phyloP scores from a whole-genome alignment of 2,888 invertebrate genomes.

The Polylopha cassiicola region DNA sequence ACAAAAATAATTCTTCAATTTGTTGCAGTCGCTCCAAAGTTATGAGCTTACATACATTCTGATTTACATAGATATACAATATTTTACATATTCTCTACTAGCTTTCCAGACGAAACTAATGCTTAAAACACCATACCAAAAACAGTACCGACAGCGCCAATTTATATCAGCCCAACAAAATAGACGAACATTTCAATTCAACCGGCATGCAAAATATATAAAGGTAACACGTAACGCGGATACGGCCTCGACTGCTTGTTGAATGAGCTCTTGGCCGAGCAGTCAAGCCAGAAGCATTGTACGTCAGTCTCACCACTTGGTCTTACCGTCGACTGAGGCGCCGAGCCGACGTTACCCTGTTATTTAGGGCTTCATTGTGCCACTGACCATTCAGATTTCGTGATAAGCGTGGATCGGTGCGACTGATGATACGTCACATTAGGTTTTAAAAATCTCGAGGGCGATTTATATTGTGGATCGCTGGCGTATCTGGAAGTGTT shows the following conservation, averaged over 20 bases:
- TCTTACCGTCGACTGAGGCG: slow-evolving; percentile 61
- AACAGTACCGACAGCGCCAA: slow-evolving; percentile 2
- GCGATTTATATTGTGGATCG: slow-evolving; percentile 10
- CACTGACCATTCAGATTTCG: slow-evolving; percentile 59
- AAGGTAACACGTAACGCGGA: slow-evolving; percentile 50
- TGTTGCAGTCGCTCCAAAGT: no score
- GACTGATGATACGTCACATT: slow-evolving; percentile 69
- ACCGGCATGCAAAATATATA: slow-evolving; percentile 16
- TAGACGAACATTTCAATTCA: slow-evolving; percentile 20
- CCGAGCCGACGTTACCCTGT: slow-evolving; percentile 63
- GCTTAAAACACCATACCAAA: no score
- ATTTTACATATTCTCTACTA: no score
- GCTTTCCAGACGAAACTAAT: no score
- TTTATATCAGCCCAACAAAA: slow-evolving; percentile 8
- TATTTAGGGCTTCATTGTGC: slow-evolving; percentile 74
- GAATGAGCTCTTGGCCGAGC: slow-evolving; percentile 51
- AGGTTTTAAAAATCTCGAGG: slow-evolving; percentile 23
- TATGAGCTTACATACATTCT: no score
- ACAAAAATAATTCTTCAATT: no score
- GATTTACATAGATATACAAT: no score
- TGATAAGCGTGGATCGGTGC: slow-evolving; percentile 60
- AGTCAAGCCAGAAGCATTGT: slow-evolving; percentile 65
- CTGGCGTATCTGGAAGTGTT: no score
- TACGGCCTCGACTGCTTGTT: slow-evolving; percentile 41
- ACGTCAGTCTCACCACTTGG: slow-evolving; percentile 58